Conservation (phyloP, 1,140 invertebrate genomes). For the Meloidogyne floridensis region DNA sequence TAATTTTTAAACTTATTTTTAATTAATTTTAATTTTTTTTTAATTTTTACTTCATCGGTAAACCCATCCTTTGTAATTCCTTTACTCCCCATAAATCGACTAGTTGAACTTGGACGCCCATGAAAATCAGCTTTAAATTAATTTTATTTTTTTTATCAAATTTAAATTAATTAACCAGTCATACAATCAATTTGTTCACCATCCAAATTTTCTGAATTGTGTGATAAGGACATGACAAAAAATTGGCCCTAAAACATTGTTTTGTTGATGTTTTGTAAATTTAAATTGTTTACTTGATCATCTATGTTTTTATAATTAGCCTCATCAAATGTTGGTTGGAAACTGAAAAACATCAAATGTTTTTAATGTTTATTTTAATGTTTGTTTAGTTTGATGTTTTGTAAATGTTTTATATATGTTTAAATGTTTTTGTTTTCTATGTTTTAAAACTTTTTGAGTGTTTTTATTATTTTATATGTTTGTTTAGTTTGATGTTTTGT, state of each 20-base stretch:
- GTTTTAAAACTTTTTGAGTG: not conserved
- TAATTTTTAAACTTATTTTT: not conserved
- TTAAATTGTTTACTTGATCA: constrained; percentile 51
- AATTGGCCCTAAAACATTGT: constrained; percentile 51
- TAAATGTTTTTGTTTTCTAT: not conserved
- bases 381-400: not conserved
- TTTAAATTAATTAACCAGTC: constrained; percentile 19
- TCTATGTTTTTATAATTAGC: constrained; percentile 57
- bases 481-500: too few relatives aligned
- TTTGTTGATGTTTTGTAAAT: not conserved
- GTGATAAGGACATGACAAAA: constrained; percentile 58
- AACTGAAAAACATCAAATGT: constrained; percentile 20
- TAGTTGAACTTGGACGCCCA: constrained; percentile 58
- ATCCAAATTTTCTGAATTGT: constrained; percentile 62
- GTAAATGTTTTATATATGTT: not conserved
- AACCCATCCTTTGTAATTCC: constrained; percentile 61
- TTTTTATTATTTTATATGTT: too few relatives aligned
- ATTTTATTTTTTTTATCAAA: not conserved
- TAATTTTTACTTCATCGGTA: constrained; percentile 55
- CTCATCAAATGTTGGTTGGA: constrained; percentile 59
- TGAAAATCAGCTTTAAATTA: constrained; percentile 59
- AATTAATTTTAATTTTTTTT: not conserved
- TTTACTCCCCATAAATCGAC: constrained; percentile 64
- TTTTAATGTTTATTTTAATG: not conserved
- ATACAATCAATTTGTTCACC: constrained; percentile 51